These are phyloP conservation scores for Hydrotaea cyrtoneurina DNA, from an alignment of 2,888 invertebrate genomes.

Conservation along the genomic window DNA sequence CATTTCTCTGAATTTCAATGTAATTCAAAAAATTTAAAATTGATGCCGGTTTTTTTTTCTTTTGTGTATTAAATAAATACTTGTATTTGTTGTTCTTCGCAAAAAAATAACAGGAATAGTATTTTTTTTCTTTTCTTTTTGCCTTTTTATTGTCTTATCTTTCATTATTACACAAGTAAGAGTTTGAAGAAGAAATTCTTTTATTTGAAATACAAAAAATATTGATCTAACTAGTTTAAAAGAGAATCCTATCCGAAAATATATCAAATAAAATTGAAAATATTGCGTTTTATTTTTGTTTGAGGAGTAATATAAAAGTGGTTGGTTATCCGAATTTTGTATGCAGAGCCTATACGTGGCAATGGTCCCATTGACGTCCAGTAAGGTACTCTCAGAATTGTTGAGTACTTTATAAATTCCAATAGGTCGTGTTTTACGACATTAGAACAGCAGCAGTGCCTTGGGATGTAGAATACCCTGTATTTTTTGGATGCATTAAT, in stretches of 20 bases:
- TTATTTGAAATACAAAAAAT: slow-evolving; percentile 27
- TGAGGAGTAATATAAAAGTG: too few relatives aligned
- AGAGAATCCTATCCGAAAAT: slow-evolving; percentile 34
- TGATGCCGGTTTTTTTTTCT: too few relatives aligned
- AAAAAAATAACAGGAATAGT: background rate
- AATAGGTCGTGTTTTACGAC: too few relatives aligned
- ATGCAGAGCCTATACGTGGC: too few relatives aligned
- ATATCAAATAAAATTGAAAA: slow-evolving; percentile 34
- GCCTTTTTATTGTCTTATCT: background rate
- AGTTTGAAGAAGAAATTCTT: slow-evolving; percentile 13
- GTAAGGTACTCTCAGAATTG: too few relatives aligned
- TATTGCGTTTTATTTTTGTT: background rate
- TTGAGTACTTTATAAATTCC: too few relatives aligned
- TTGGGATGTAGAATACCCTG: too few relatives aligned
- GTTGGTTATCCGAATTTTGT: background rate
- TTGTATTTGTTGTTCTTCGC: background rate
- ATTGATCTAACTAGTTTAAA: slow-evolving; percentile 37
- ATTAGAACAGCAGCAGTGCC: too few relatives aligned
- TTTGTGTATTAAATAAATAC: background rate
- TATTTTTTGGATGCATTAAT: too few relatives aligned
- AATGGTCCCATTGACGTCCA: too few relatives aligned
- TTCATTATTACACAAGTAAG: slow-evolving; percentile 6
- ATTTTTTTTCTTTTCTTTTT: background rate
- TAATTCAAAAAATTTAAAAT: background rate
- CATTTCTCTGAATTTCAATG: background rate